Evolutionary conservation across 2,888 invertebrate genomes (phyloP), one percentile per base, ranked within the genome.

Genomic region (Gari tellinella): DNA sequence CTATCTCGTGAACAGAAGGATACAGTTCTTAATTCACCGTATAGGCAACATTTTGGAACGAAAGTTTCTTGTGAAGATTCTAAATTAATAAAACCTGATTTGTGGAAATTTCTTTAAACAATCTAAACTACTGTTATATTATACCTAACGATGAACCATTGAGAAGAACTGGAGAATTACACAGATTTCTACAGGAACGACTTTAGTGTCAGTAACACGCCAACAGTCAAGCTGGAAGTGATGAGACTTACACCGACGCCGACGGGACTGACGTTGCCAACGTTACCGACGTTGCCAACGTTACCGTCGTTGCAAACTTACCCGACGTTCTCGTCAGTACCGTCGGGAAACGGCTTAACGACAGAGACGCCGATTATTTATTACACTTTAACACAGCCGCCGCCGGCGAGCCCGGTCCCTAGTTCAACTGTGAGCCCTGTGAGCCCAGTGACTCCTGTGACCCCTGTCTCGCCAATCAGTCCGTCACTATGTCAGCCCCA

Each of bases 341-440:
- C 55, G 51, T 58, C 67, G 1, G 46, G 67, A 56, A 64, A 62
- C 14, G 15, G 63, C 23, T 51, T 73, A 14, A 41, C 67, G 43
- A 60, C 79, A 19, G 79, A 79, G 8, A 70, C 67, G 12, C 52
- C 45, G 5, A 49, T 79, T 64, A 72, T 83, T 58, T 76, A 82
- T 25, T 83, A 82, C 67, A 82, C 82, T 14, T 37, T 80, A 12
- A 51, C 76, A 15, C 82, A 82, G 45, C 80, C 76, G 12, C 82
- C 77, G 14, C 76, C 78, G 3, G 48, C 69, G 21, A 81, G 70
- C 55, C 83, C 81, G 15, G 72, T 67, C 23, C 57, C 77, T 14
- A 63, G 61, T 14, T 60, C 61, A 2, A 19, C 53, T 12, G 23
- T 49, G 43, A 21, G 51, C 5, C 61, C 51, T 0, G 26, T 61